Percentiles rank a stretch among this genome's conserved stretches.
Conservation (phyloP, 2,113 vertebrate genomes). For the Catharus bicknelli region DNA sequence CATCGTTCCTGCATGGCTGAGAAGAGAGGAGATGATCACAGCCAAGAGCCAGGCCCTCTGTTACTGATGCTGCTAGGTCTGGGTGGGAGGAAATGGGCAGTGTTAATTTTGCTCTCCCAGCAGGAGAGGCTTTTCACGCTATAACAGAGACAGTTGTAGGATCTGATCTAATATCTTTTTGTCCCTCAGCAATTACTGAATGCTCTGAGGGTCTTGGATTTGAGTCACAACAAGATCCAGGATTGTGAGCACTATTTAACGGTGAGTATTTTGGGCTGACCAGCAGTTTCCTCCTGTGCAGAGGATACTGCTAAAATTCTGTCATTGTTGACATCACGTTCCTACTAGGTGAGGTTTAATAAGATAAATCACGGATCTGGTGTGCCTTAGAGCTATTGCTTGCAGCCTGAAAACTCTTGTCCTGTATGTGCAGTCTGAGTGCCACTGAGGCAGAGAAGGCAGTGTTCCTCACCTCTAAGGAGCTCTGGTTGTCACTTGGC, state of each 20-base stretch:
- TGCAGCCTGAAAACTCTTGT: not conserved
- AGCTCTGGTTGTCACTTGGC: not conserved
- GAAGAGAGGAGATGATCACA: not conserved
- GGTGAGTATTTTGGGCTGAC: conserved; percentile 44
- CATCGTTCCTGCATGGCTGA: not conserved
- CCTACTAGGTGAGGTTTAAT: not conserved
- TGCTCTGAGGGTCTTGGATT: conserved; percentile 84
- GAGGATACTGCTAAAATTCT: not conserved
- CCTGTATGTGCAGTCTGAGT: not conserved
- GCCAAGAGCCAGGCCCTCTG: not conserved
- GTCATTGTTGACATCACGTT: not conserved
- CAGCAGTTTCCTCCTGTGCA: not conserved
- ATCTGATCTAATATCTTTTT: not conserved
- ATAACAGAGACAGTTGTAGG: not conserved
- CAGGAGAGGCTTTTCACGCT: not conserved
- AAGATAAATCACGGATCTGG: not conserved
- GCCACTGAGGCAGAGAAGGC: not conserved
- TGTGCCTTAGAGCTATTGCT: not conserved
- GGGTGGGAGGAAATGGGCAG: not conserved
- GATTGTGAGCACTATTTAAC: conserved; percentile 86
- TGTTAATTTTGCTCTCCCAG: conserved; percentile 10
- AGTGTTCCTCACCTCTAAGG: not conserved
- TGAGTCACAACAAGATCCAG: conserved; percentile 93
- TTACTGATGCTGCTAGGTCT: not conserved
- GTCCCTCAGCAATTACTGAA: conserved; percentile 85